A percentile compares a stretch with the other conserved stretches of the same genome.
phyloP scores from a whole-genome alignment of 2,113 vertebrate genomes.

The Phoenicopterus ruber region DNA sequence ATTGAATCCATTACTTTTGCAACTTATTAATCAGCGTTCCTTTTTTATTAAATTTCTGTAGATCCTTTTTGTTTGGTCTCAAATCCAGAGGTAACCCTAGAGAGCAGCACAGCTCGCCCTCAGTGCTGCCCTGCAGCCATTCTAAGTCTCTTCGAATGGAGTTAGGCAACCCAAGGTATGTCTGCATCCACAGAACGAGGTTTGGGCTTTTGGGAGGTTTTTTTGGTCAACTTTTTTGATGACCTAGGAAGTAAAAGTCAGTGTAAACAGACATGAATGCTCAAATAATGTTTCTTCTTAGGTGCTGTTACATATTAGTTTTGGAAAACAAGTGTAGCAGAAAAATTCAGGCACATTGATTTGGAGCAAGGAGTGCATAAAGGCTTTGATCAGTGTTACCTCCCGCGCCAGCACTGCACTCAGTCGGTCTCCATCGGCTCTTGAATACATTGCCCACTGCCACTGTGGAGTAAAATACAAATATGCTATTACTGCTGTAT shows the following conservation, averaged over 20 bases:
- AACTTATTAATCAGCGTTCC: background rate
- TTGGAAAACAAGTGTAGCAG: background rate
- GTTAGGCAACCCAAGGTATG: background rate
- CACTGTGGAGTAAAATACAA: background rate
- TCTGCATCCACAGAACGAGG: background rate
- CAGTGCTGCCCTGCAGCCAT: background rate
- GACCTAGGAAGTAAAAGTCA: background rate
- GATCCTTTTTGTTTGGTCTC: background rate
- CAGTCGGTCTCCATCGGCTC: background rate
- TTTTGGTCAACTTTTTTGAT: background rate
- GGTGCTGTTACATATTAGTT: background rate
- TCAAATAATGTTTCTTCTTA: background rate
- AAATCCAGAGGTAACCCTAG: background rate
- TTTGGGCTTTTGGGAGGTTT: background rate
- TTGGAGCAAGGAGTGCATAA: background rate
- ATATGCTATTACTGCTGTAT: accelerated
- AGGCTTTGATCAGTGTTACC: background rate
- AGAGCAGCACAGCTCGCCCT: background rate
- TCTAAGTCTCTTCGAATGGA: background rate
- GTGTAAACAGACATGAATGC: background rate
- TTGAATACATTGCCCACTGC: background rate
- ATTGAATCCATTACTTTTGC: background rate
- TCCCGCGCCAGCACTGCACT: background rate
- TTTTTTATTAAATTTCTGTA: background rate
- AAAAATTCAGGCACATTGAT: background rate